Evolutionary conservation across 2,888 invertebrate genomes (phyloP).

Genomic region (Andrena bucephala): DNA sequence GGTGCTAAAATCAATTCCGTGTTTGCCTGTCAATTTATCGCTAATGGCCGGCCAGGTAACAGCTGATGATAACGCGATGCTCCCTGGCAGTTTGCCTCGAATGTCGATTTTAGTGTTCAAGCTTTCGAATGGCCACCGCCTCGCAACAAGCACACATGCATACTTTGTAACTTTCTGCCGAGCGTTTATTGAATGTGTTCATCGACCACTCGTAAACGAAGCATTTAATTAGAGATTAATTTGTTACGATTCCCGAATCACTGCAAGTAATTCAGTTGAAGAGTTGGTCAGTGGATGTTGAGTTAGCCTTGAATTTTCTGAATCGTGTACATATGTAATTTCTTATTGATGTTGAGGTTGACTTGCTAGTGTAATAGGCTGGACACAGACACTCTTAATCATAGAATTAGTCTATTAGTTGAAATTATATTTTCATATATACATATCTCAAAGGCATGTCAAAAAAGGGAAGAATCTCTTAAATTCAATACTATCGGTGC

Average conservation of each 20-base stretch:
- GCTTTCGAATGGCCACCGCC: constrained; percentile 60
- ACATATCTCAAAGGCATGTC: too few relatives aligned
- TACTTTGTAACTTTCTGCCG: constrained; percentile 32
- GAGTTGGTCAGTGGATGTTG: not conserved
- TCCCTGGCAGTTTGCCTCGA: constrained; percentile 72
- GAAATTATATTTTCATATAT: too few relatives aligned
- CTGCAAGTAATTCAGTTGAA: constrained; percentile 9
- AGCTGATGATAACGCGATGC: constrained; percentile 76
- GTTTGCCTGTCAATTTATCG: constrained; percentile 78
- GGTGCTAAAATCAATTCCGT: constrained; percentile 78
- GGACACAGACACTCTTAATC: too few relatives aligned
- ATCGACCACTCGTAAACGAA: constrained; percentile 14
- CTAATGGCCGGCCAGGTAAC: constrained; percentile 74
- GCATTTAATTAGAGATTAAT: constrained; percentile 20
- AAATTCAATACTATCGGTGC: too few relatives aligned
- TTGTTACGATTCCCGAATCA: not conserved
- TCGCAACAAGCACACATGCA: constrained; percentile 35
- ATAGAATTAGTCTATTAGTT: too few relatives aligned
- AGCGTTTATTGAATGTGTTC: constrained; percentile 17
- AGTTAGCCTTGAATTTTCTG: too few relatives aligned
- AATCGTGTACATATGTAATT: not conserved
- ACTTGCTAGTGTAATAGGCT: too few relatives aligned
- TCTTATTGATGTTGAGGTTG: not conserved
- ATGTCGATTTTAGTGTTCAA: constrained; percentile 75
- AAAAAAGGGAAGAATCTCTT: too few relatives aligned